A percentile compares a stretch with the other conserved stretches of the same genome.
phyloP scores from a whole-genome alignment of 1,140 invertebrate genomes.

The Lepidurus couesii region DNA sequence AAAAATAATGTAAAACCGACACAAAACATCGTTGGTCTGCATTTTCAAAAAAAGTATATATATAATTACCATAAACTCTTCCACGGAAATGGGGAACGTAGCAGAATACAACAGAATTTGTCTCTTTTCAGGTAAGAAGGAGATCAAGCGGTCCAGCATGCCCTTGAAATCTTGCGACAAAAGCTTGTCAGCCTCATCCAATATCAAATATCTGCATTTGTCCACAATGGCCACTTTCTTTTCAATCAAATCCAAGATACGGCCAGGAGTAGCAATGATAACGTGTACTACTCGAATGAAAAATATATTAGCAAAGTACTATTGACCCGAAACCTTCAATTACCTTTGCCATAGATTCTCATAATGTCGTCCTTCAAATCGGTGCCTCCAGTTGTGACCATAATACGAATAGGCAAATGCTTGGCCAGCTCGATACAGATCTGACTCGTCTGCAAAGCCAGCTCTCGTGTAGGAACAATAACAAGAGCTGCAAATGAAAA shows the following conservation, averaged over 20 bases:
- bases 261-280: conserved; percentile 97
- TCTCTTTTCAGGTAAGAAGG: conserved; percentile 84
- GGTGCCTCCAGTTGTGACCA: conserved; percentile 98
- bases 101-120: conserved; percentile 98
- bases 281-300: conserved; percentile 73
- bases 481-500: conserved; percentile 66
- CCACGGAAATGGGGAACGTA: conserved; percentile 98
- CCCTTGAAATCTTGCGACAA: conserved; percentile 99
- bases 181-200: conserved; percentile 99
- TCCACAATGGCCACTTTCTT: conserved; percentile 96
- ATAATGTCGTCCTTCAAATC: conserved; percentile 99
- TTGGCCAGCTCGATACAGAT: conserved; percentile 98
- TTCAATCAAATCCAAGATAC: conserved; percentile 99
- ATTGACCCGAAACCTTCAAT: neutral
- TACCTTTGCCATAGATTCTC: conserved; percentile 95
- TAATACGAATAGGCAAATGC: conserved; percentile 89
- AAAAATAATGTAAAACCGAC: conserved; percentile 31
- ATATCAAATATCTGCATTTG: conserved; percentile 90
- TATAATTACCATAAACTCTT: conserved; percentile 83
- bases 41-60: conserved; percentile 8
- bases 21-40: conserved; percentile 14
- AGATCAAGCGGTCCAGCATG: conserved; percentile 95
- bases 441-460: conserved; percentile 98
- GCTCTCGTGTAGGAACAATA: conserved; percentile 97
- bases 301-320: neutral